Base-by-base conservation (phyloP, 2,888 invertebrate genomes). In the Ichneumon xanthorius region DNA sequence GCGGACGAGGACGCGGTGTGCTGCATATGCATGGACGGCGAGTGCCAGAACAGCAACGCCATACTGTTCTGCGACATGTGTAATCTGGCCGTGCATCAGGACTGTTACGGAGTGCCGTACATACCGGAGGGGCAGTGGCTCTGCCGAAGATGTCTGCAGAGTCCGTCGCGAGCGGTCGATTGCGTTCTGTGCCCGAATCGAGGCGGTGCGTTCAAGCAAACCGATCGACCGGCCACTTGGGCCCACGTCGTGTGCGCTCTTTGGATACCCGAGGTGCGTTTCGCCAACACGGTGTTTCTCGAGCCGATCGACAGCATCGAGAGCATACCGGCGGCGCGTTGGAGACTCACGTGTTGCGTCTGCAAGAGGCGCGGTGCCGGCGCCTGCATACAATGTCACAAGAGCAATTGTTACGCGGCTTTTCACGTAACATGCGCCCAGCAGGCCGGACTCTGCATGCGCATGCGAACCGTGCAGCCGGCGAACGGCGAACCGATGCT, bases 61-160 rank as follows among this genome's bases (percentile, higher is more conserved):
- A 99, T 99, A 89, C 95, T 99, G 73, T 99, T 99, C 95, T 99
- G 99, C 95, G 99, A 99, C 95, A 99, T 99, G 99, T 99, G 99
- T 94, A 99, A 99, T 94, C 95, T 99, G 88, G 99, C 99, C 37
- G 99, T 99, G 16, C 99, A 99, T 94, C 99, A 99, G 95, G 99
- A 99, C 94, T 99, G 99, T 92, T 99, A 99, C 94, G 99, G 99
- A 75, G 99, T 99, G 5, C 99, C 99, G 6, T 99, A 99, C 93
- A 98, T 99, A 91, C 99, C 99, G 0, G 99, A 99, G 92, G 99
- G 99, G 0, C 99, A 99, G 93, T 99, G 99, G 99, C 94, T 99
- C 45, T 99, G 99, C 93, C 95, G 99, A 68, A 96, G 99, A 84
- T 99, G 99, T 93, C 95, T 99, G 14, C 98, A 99, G 92, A 99